Percentiles rank a stretch among this genome's conserved stretches.
These are phyloP conservation scores for Protula sp. DNA, from an alignment of 2,888 invertebrate genomes.

Conservation along the genomic window DNA sequence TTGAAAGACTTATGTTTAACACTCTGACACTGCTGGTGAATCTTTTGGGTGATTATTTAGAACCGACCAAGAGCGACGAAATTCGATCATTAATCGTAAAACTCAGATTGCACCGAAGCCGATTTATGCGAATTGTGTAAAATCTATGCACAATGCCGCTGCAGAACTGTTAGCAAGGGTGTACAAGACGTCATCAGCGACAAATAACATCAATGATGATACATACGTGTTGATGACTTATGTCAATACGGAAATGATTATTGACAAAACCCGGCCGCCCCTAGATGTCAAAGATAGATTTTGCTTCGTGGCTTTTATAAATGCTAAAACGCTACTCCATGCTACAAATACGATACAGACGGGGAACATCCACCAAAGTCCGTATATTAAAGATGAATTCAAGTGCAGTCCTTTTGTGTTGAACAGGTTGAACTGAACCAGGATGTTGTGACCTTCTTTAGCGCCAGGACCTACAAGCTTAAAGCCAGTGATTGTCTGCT, in stretches of 20 bases:
- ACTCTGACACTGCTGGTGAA: neutral
- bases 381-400: neutral
- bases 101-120: neutral
- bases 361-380: neutral
- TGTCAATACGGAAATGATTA: neutral
- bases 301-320: neutral
- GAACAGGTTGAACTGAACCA: neutral
- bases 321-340: neutral
- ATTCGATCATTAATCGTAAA: neutral
- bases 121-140: neutral
- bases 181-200: neutral
- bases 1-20: too few species aligned
- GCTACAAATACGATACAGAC: neutral
- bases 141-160: neutral
- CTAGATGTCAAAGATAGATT: neutral
- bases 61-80: neutral
- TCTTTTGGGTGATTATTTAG: neutral
- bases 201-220: neutral
- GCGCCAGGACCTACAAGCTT: neutral
- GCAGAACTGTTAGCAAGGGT: neutral
- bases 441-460: neutral
- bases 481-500: neutral
- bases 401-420: neutral
- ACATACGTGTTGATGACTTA: neutral
- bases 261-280: neutral